phyloP scores from a whole-genome alignment of 92 coral and sea anemone species.

The Actinostola sp. region DNA sequence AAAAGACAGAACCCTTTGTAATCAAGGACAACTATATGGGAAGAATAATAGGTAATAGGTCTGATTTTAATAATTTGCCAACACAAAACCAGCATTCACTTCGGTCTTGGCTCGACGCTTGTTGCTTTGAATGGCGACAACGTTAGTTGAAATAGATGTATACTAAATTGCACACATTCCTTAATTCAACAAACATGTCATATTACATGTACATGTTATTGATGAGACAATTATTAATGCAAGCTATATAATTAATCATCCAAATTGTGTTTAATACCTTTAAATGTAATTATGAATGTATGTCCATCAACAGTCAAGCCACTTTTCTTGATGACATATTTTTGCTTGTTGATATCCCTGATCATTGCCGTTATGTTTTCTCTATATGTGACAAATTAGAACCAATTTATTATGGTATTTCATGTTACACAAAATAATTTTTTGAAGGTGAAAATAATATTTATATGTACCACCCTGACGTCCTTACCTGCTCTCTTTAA shows the following conservation, averaged over 20 bases:
- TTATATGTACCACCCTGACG: background rate
- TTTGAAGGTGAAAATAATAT: background rate
- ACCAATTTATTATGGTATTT: background rate
- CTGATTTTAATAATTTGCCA: background rate
- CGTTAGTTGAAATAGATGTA: no score
- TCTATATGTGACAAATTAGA: background rate
- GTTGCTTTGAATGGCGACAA: no score
- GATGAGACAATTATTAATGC: background rate
- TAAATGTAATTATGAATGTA: constrained; percentile 9
- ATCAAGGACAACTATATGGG: constrained; percentile 19
- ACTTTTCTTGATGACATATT: constrained; percentile 16
- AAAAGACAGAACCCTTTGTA: constrained; percentile 19
- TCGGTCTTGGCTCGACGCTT: no score
- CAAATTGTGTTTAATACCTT: background rate
- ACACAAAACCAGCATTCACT: background rate
- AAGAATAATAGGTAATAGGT: background rate
- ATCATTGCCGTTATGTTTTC: constrained; percentile 25
- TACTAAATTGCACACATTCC: no score
- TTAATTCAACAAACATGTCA: no score
- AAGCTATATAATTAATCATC: background rate
- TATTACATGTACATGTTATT: background rate
- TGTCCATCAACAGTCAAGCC: constrained; percentile 21
- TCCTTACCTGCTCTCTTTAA: constrained; percentile 26
- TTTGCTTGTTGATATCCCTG: constrained; percentile 19
- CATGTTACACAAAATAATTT: background rate